phyloP scores from a whole-genome alignment of 2,113 vertebrate species.

The Oreochromis spilurus region DNA sequence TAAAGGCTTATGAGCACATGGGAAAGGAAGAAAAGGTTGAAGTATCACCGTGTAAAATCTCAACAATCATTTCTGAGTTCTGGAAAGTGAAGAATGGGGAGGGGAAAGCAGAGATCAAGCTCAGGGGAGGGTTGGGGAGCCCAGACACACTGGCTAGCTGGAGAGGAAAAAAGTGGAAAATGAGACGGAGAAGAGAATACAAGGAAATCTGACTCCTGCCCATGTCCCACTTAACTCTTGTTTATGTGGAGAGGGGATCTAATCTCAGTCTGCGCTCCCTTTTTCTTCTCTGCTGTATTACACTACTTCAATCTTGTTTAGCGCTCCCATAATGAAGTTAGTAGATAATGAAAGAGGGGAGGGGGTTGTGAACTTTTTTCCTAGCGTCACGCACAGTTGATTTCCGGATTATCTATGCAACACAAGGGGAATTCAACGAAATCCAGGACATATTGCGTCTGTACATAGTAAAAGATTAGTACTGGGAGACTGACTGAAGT shows the following conservation, averaged over 20 bases:
- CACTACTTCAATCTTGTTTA: neutral
- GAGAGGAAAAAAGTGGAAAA: constrained; percentile 68
- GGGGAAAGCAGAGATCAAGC: constrained; percentile 45
- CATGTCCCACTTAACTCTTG: constrained; percentile 61
- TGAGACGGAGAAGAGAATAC: constrained; percentile 68
- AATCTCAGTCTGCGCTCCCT: constrained; percentile 25
- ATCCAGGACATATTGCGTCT: neutral
- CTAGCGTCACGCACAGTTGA: neutral
- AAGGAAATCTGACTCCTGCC: constrained; percentile 73
- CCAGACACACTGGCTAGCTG: constrained; percentile 75
- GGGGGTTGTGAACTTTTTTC: neutral
- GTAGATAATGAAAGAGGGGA: neutral
- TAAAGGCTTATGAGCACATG: neutral
- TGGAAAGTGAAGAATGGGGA: constrained; percentile 70
- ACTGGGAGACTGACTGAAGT: neutral
- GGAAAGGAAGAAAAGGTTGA: neutral
- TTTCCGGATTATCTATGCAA: neutral
- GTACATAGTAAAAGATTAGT: constrained; percentile 29
- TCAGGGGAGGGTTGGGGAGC: constrained; percentile 58
- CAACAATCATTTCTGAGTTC: constrained; percentile 42
- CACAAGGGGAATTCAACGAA: neutral
- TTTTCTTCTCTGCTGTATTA: neutral
- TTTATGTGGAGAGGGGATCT: constrained; percentile 57
- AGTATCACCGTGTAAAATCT: constrained; percentile 38
- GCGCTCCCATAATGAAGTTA: neutral